Conservation (phyloP, 2,113 vertebrate genomes). For the Vulpes ferrilata region DNA sequence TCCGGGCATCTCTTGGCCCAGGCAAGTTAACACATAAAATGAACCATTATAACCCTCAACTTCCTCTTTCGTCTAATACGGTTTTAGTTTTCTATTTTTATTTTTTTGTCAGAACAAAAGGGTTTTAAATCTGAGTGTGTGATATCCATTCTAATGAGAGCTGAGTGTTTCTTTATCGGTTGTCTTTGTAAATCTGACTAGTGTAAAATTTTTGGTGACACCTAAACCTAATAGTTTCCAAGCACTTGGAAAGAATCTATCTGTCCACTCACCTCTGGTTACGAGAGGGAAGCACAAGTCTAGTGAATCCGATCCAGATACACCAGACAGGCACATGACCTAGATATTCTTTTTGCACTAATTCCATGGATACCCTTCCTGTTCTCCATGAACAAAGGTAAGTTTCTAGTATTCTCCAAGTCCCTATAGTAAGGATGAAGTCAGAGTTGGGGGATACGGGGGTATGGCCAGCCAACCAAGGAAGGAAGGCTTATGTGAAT, state of each 20-base stretch:
- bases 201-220: neutral
- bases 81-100: neutral
- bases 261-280: neutral
- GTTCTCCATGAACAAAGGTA: neutral
- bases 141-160: neutral
- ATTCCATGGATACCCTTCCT: neutral
- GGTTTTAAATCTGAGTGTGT: conserved; percentile 10
- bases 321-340: neutral
- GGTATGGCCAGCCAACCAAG: neutral
- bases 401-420: neutral
- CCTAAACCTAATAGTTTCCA: neutral
- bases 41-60: neutral
- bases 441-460: neutral
- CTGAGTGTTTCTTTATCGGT: neutral
- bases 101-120: neutral
- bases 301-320: neutral
- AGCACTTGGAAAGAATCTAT: neutral
- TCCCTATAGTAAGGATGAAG: neutral
- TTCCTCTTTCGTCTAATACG: neutral
- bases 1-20: neutral
- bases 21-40: neutral
- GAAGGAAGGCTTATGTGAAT: conserved; percentile 23
- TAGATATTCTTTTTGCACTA: neutral
- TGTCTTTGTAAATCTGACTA: neutral
- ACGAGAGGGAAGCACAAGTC: neutral